Percentiles rank a stretch among this genome's conserved stretches.
phyloP scores from a whole-genome alignment of 2,113 vertebrate genomes.

The Labeo rohita region DNA sequence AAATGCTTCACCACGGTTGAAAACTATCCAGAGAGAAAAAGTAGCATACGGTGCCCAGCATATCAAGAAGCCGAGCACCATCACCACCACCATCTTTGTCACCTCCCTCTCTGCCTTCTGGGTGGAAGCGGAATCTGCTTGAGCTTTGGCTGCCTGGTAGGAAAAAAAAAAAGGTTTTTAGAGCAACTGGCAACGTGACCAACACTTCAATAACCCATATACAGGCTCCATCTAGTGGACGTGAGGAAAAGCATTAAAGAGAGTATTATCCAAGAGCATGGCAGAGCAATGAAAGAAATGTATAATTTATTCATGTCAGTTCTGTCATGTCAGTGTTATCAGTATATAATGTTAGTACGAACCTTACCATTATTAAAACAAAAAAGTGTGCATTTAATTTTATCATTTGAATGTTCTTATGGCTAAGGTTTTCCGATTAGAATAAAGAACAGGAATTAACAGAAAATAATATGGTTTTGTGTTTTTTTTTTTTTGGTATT shows the following conservation, averaged over 20 bases:
- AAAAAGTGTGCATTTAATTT: background rate
- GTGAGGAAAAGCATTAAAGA: background rate
- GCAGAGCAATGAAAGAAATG: background rate
- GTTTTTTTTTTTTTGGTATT: background rate
- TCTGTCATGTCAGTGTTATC: background rate
- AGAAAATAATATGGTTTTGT: background rate
- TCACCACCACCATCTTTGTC: conserved; percentile 77
- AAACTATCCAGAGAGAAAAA: conserved; percentile 73
- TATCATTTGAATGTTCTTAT: background rate
- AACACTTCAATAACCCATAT: background rate
- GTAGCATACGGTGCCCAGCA: conserved; percentile 74
- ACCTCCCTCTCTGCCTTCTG: conserved; percentile 79
- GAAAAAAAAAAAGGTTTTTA: conserved; percentile 22
- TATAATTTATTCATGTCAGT: background rate
- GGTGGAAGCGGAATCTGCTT: conserved; percentile 77
- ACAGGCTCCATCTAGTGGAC: conserved; percentile 26
- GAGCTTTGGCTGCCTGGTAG: conserved; percentile 74
- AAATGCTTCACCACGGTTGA: conserved; percentile 68
- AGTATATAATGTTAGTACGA: background rate
- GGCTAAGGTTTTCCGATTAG: background rate
- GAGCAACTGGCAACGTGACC: background rate
- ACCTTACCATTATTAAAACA: background rate
- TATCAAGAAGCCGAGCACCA: conserved; percentile 78
- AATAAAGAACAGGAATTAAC: background rate
- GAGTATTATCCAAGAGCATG: background rate